Conservation (phyloP, 2,888 invertebrate species). For the Asteroscopus sphinx region DNA sequence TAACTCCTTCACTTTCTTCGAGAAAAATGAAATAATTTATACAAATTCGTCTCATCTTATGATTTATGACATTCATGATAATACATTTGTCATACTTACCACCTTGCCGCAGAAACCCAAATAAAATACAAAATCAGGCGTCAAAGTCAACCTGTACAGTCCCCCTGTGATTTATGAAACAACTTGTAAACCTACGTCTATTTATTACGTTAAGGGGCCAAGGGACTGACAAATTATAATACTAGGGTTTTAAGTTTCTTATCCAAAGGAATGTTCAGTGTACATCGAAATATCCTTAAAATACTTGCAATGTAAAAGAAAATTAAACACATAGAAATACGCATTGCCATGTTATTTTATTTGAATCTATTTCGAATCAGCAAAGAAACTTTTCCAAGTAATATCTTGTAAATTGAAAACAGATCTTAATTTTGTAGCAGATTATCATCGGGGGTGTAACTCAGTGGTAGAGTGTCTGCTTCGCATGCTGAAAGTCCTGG, state of each 20-base stretch:
- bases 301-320: not conserved
- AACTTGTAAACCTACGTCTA: constrained; percentile 52
- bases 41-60: constrained; percentile 48
- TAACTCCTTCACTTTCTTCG: constrained; percentile 24
- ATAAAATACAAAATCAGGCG: constrained; percentile 59
- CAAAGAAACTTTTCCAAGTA: too few species aligned
- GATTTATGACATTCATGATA: constrained; percentile 52
- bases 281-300: not conserved
- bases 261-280: constrained; percentile 1
- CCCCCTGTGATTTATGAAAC: constrained; percentile 55
- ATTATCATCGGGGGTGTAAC: constrained; percentile 79
- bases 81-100: constrained; percentile 56
- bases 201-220: constrained; percentile 53
- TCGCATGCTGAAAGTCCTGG: constrained; percentile 92
- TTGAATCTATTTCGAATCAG: too few species aligned
- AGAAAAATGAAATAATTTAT: constrained; percentile 44
- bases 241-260: constrained; percentile 48
- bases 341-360: too few species aligned
- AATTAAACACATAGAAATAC: too few species aligned
- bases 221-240: constrained; percentile 54
- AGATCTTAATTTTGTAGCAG: too few species aligned
- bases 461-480: constrained; percentile 91
- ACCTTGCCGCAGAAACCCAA: constrained; percentile 38
- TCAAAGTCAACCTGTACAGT: constrained; percentile 48
- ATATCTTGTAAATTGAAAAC: too few species aligned